These are phyloP conservation scores for Lindbergichthys nudifrons DNA, from an alignment of 2,797 vertebrate genomes.

Conservation along the genomic window DNA sequence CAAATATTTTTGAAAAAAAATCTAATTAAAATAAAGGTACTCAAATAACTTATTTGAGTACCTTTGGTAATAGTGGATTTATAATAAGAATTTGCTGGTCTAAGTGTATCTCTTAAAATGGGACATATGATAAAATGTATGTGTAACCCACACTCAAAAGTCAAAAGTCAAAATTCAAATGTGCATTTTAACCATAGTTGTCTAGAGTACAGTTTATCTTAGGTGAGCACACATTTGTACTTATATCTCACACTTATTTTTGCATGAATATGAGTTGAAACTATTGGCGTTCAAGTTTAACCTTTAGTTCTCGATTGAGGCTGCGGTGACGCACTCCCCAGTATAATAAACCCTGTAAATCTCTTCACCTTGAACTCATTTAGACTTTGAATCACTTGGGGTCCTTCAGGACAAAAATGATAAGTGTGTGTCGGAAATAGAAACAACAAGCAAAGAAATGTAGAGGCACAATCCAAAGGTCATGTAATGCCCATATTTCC, in stretches of 20 bases:
- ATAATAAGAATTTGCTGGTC: too few relatives aligned
- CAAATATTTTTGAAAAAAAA: too few relatives aligned
- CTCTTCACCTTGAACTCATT: slow-evolving; percentile 38
- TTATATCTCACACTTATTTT: neutral
- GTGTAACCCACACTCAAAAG: neutral
- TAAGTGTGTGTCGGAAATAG: slow-evolving; percentile 42
- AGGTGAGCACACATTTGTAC: neutral
- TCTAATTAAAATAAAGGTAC: too few relatives aligned
- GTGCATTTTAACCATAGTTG: neutral
- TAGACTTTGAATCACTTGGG: slow-evolving; percentile 47
- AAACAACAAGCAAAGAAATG: slow-evolving; percentile 18
- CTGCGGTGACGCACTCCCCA: neutral
- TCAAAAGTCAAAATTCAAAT: neutral
- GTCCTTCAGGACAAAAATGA: slow-evolving; percentile 42
- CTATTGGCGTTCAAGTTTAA: neutral
- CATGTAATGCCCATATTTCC: neutral
- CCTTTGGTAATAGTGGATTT: too few relatives aligned
- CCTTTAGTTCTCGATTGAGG: neutral
- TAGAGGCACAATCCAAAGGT: slow-evolving; percentile 5
- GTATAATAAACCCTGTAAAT: slow-evolving; percentile 20
- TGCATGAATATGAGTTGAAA: neutral
- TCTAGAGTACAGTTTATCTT: too few relatives aligned
- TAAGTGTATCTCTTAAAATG: neutral
- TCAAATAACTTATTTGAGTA: too few relatives aligned
- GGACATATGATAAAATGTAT: neutral